Percentiles rank a stretch among this genome's conserved stretches.
Conservation (phyloP, 2,797 vertebrate species). For the Poeciliopsis infans region DNA sequence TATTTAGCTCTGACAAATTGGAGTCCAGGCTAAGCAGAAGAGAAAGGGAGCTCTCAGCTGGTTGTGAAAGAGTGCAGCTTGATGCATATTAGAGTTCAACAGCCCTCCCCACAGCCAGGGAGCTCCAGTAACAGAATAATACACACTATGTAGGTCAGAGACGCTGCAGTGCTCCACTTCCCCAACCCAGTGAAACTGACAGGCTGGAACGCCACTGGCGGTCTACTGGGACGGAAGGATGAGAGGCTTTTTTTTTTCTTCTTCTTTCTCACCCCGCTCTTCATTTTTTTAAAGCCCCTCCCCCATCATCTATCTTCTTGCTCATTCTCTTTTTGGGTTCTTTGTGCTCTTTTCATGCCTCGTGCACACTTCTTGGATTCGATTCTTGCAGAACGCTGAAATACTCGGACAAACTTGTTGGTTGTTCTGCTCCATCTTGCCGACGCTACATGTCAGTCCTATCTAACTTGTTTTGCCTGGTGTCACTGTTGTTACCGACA, state of each 20-base stretch:
- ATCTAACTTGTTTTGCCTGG: slow-evolving; percentile 41
- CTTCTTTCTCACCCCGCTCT: slow-evolving; percentile 15
- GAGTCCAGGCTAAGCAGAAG: slow-evolving; percentile 57
- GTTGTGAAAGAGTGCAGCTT: slow-evolving; percentile 65
- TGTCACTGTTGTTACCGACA: slow-evolving; percentile 49
- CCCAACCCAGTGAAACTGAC: slow-evolving; percentile 77
- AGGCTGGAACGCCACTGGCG: slow-evolving; percentile 80
- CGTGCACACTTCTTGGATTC: slow-evolving; percentile 34
- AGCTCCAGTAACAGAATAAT: slow-evolving; percentile 79
- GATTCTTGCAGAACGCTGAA: slow-evolving; percentile 45
- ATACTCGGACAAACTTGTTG: slow-evolving; percentile 25
- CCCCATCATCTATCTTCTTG: slow-evolving; percentile 47
- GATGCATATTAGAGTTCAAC: slow-evolving; percentile 76
- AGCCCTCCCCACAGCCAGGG: slow-evolving; percentile 72
- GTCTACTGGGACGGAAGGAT: slow-evolving; percentile 80
- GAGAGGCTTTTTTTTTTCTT: slow-evolving; percentile 62
- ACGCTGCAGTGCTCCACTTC: slow-evolving; percentile 82
- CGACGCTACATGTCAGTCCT: slow-evolving; percentile 39
- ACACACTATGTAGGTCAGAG: slow-evolving; percentile 83
- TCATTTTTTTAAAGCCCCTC: slow-evolving; percentile 53
- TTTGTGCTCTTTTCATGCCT: slow-evolving; percentile 58
- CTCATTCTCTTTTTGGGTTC: slow-evolving; percentile 48
- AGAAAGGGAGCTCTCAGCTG: slow-evolving; percentile 61
- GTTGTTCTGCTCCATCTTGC: slow-evolving; percentile 29
- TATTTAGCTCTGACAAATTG: slow-evolving; percentile 65